Percentiles rank a stretch among this genome's conserved stretches.
phyloP scores from a whole-genome alignment of 92 coral and sea anemone genomes.

The Umimayanthus chanpuru region DNA sequence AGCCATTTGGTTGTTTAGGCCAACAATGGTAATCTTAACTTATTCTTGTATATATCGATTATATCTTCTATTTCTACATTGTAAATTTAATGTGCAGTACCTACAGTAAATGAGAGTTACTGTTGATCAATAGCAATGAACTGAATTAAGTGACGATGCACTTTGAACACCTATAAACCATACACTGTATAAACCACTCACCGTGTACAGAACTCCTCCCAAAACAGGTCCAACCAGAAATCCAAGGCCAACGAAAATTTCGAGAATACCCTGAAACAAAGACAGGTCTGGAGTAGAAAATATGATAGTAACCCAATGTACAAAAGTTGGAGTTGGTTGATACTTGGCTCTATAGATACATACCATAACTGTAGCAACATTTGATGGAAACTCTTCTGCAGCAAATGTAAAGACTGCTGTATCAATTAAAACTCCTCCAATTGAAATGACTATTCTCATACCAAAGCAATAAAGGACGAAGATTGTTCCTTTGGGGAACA shows the following conservation, averaged over 20 bases:
- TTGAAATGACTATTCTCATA: constrained; percentile 52
- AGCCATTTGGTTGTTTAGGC: no score
- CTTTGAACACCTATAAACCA: no score
- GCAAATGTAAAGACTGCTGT: constrained; percentile 60
- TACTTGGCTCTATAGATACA: not conserved
- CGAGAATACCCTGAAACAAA: constrained; percentile 56
- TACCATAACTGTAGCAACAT: constrained; percentile 60
- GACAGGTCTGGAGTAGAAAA: not conserved
- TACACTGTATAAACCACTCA: constrained; percentile 18
- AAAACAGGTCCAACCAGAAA: constrained; percentile 62
- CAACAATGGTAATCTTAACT: no score
- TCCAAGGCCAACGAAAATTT: constrained; percentile 60
- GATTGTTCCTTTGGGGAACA: constrained; percentile 49
- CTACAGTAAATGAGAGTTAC: no score
- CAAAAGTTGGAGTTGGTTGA: no score
- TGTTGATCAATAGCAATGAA: not conserved
- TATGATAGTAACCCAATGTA: not conserved
- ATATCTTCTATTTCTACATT: no score
- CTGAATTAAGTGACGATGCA: not conserved
- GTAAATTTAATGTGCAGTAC: no score
- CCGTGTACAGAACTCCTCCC: constrained; percentile 70
- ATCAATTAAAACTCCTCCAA: constrained; percentile 68
- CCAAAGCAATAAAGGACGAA: constrained; percentile 55
- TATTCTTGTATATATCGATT: no score
- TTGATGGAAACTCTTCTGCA: constrained; percentile 54